Evolutionary conservation across 37 sponge, comb jelly and placozoan species (phyloP).

Genomic region (Sycon ciliatum): DNA sequence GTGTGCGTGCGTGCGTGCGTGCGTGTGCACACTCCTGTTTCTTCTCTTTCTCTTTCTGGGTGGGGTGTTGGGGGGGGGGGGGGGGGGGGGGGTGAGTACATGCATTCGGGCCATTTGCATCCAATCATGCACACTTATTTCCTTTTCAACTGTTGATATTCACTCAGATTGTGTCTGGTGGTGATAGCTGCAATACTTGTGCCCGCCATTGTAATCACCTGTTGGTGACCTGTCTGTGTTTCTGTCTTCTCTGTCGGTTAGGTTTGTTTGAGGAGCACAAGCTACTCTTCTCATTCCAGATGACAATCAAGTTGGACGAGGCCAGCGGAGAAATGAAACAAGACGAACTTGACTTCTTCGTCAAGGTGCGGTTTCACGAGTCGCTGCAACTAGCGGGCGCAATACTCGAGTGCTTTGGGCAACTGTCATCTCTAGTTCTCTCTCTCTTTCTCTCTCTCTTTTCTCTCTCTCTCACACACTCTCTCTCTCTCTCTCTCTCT

Average conservation of each 20-base stretch:
- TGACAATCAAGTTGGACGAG: slow-evolving; percentile 96
- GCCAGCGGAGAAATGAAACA: slow-evolving; percentile 56
- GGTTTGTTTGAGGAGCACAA: slow-evolving; percentile 98
- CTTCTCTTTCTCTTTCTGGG: neutral
- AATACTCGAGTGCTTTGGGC: too few relatives aligned
- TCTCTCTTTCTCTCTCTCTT: too few relatives aligned
- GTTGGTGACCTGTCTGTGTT: too few relatives aligned
- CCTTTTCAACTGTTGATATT: too few relatives aligned
- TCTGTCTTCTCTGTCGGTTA: slow-evolving; percentile 6
- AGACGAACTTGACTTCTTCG: slow-evolving; percentile 95
- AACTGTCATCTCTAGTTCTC: too few relatives aligned
- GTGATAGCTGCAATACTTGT: too few relatives aligned
- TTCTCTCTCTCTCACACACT: too few relatives aligned
- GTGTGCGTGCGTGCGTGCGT: slow-evolving; percentile 15
- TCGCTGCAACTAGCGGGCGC: too few relatives aligned
- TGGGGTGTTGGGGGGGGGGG: neutral
- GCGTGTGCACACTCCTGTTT: neutral
- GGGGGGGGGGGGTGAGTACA: neutral
- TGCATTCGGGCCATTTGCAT: neutral
- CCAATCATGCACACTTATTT: neutral
- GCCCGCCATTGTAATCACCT: too few relatives aligned
- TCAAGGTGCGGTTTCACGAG: slow-evolving; percentile 63
- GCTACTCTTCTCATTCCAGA: slow-evolving; percentile 93
- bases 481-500: too few relatives aligned
- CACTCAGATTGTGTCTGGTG: too few relatives aligned